These are phyloP conservation scores for Chrysotoxum bicinctum DNA, from an alignment of 2,888 invertebrate genomes.

Conservation along the genomic window DNA sequence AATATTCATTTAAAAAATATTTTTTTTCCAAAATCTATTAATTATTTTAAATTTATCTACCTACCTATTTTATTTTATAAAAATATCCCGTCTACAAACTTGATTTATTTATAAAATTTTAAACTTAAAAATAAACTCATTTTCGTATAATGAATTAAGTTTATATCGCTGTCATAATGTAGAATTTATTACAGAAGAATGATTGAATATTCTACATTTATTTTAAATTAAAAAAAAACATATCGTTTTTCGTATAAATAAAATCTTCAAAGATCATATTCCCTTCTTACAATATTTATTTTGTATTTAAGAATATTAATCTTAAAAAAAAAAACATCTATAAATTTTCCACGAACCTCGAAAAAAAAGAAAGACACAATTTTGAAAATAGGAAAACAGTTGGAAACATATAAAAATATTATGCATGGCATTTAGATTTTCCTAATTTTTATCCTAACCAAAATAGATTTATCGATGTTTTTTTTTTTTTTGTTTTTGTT, in stretches of 20 bases:
- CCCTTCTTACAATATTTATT: neutral
- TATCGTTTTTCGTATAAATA: neutral
- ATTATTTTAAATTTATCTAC: no score
- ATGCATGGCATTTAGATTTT: neutral
- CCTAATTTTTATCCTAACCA: slow-evolving; percentile 19
- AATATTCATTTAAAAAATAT: no score
- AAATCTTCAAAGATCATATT: slow-evolving; percentile 1
- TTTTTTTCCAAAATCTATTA: no score
- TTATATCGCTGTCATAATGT: no score
- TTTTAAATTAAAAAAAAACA: no score
- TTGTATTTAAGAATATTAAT: neutral
- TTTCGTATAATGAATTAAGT: no score
- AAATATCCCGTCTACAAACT: no score
- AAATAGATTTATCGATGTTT: neutral
- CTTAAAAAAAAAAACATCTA: neutral
- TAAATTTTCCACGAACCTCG: neutral
- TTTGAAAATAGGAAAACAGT: neutral
- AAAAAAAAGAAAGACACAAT: neutral
- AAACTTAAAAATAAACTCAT: no score
- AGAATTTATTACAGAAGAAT: neutral
- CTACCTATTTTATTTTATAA: no score
- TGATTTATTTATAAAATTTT: no score
- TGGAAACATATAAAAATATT: neutral
- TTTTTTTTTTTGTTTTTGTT: neutral
- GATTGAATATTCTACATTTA: neutral